Conservation (phyloP, 2,888 invertebrate genomes). For the Hedychridium roseum region DNA sequence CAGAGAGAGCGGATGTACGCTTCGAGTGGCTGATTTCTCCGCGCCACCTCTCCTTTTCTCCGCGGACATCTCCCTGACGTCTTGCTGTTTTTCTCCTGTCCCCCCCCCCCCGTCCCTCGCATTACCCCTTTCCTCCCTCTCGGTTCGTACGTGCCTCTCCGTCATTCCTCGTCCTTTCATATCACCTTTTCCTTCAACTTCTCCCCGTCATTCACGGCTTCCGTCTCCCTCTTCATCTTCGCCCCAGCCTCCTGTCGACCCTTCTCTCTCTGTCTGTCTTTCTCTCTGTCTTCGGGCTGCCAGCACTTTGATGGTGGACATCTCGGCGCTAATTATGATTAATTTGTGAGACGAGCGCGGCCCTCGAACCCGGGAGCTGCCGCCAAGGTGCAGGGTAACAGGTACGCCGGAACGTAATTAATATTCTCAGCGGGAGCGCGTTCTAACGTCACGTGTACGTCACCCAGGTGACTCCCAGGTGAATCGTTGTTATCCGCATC, state of each 20-base stretch:
- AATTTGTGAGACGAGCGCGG: slow-evolving; percentile 47
- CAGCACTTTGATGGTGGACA: slow-evolving; percentile 47
- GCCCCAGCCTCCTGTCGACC: slow-evolving; percentile 10
- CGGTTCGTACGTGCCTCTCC: not conserved
- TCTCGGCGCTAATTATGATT: slow-evolving; percentile 57
- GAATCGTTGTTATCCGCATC: slow-evolving; percentile 22
- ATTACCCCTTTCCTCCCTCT: not conserved
- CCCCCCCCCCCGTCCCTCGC: slow-evolving; percentile 1
- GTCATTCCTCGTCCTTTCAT: not conserved
- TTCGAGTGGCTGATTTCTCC: slow-evolving; percentile 42
- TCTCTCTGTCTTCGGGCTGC: slow-evolving; percentile 14
- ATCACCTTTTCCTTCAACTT: slow-evolving; percentile 1
- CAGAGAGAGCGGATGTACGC: slow-evolving; percentile 39
- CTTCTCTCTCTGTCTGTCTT: not conserved
- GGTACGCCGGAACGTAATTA: slow-evolving; percentile 47
- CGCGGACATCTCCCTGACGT: slow-evolving; percentile 10
- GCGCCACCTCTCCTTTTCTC: slow-evolving; percentile 27
- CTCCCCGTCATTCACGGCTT: slow-evolving; percentile 3
- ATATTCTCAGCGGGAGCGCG: slow-evolving; percentile 55
- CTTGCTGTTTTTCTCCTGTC: slow-evolving; percentile 7
- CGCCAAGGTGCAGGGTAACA: slow-evolving; percentile 23
- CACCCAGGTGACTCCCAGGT: slow-evolving; percentile 48
- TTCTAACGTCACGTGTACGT: slow-evolving; percentile 40
- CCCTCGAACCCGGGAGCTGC: slow-evolving; percentile 39
- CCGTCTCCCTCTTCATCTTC: slow-evolving; percentile 6